Evolutionary conservation across 2,797 vertebrate genomes (phyloP).

Genomic region (Phaenicophaeus curvirostris): DNA sequence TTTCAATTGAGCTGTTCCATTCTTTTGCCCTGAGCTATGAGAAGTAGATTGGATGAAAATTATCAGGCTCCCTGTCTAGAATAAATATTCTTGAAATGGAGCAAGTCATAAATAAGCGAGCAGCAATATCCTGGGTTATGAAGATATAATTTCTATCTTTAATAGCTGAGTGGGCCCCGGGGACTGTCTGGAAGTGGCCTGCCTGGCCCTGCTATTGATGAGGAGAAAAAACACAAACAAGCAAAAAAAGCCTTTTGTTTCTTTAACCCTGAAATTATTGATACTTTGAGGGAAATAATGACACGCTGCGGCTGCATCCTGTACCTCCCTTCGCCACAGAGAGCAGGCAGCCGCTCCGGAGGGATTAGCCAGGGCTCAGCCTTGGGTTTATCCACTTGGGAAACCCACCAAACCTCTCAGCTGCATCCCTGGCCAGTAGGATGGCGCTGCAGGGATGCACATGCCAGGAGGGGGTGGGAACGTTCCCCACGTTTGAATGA

Average conservation of each 20-base stretch:
- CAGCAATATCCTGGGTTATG: conserved; percentile 93
- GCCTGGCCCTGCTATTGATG: conserved; percentile 85
- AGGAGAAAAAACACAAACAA: conserved; percentile 53
- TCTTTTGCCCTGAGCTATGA: conserved; percentile 81
- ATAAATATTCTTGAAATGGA: conserved; percentile 88
- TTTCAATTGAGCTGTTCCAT: conserved; percentile 84
- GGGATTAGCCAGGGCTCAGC: neutral
- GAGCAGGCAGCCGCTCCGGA: neutral
- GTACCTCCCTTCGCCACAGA: neutral
- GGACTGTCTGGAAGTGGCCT: conserved; percentile 85
- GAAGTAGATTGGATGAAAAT: conserved; percentile 86
- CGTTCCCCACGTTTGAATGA: accelerated
- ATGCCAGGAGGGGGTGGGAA: accelerated
- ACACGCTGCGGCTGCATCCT: neutral
- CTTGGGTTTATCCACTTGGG: accelerated
- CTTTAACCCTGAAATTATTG: conserved; percentile 65
- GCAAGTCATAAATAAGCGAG: conserved; percentile 94
- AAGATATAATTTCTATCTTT: conserved; percentile 94
- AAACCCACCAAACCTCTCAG: neutral
- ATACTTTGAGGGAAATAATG: neutral
- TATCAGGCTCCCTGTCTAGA: conserved; percentile 83
- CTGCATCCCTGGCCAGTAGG: neutral
- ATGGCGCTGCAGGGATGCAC: accelerated
- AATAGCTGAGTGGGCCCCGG: conserved; percentile 88
- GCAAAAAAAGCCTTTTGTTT: conserved; percentile 73